A percentile compares a stretch with the other conserved stretches of the same genome.
These are phyloP conservation scores for Parambassis ranga DNA, from an alignment of 2,797 vertebrate species.

Conservation along the genomic window DNA sequence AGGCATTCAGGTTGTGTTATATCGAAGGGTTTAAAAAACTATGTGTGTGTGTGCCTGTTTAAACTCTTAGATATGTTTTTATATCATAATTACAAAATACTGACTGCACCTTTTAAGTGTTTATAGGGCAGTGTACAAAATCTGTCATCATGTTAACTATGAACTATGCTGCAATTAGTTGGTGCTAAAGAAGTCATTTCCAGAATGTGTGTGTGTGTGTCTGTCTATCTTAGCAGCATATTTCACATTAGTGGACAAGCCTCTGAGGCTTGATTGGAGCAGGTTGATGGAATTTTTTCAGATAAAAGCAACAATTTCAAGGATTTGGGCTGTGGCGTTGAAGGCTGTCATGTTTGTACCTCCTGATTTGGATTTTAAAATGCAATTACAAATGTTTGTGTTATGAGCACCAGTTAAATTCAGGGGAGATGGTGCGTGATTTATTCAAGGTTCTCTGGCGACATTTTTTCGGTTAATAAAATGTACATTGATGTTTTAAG, in stretches of 20 bases:
- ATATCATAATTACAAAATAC: not conserved
- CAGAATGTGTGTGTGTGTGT: not conserved
- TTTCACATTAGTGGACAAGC: not conserved
- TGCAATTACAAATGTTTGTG: slow-evolving; percentile 37
- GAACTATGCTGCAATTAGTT: not conserved
- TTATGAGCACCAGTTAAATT: slow-evolving; percentile 25
- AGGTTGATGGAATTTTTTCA: slow-evolving; percentile 22
- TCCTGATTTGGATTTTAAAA: slow-evolving; percentile 39
- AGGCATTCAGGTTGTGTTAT: too few species aligned
- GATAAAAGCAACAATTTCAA: slow-evolving; percentile 46
- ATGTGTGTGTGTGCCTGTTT: too few species aligned
- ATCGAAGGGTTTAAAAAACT: too few species aligned
- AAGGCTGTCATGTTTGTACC: slow-evolving; percentile 29
- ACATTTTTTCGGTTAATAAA: slow-evolving; percentile 37
- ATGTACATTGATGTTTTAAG: slow-evolving; percentile 3
- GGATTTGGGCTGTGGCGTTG: slow-evolving; percentile 20
- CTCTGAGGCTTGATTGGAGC: slow-evolving; percentile 3
- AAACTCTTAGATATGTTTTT: too few species aligned
- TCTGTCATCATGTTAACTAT: too few species aligned
- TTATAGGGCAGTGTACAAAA: not conserved
- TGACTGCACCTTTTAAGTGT: not conserved
- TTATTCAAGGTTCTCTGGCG: slow-evolving; percentile 47
- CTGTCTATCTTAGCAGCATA: slow-evolving; percentile 8
- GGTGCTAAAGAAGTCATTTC: not conserved
- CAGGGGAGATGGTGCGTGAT: slow-evolving; percentile 1